Conservation (phyloP, 2,797 vertebrate genomes). For the Leptodactylus fallax region DNA sequence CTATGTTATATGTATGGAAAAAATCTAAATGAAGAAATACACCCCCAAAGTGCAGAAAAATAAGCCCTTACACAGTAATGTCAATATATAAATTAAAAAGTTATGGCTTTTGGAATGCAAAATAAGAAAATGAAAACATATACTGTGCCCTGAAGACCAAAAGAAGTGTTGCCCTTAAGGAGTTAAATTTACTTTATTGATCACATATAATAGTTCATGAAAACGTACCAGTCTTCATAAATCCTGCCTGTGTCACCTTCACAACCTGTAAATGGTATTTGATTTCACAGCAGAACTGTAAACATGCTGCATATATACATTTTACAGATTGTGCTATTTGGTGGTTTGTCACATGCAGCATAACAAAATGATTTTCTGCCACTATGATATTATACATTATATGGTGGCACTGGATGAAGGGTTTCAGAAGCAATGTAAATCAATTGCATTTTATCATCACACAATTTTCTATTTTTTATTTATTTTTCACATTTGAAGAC, state of each 20-base stretch:
- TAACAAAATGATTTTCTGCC: conserved; percentile 12
- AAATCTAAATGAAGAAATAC: too few relatives aligned
- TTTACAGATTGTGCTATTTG: background rate
- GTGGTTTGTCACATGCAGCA: background rate
- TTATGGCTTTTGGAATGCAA: background rate
- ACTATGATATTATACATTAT: background rate
- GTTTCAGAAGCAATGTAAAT: background rate
- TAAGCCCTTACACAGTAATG: background rate
- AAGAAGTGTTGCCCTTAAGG: background rate
- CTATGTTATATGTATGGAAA: too few relatives aligned
- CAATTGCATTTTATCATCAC: background rate
- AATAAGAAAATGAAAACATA: background rate
- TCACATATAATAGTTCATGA: background rate
- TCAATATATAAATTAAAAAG: background rate
- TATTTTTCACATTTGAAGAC: too few relatives aligned
- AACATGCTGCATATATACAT: background rate
- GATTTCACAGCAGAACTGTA: conserved; percentile 7
- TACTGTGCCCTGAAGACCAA: background rate
- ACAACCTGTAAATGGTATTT: background rate
- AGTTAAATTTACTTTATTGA: background rate
- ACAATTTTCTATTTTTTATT: background rate
- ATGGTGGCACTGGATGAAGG: background rate
- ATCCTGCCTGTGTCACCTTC: background rate
- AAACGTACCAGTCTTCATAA: background rate
- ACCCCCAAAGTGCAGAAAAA: too few relatives aligned